Base-by-base conservation (phyloP, 2,888 invertebrate genomes). In the Calameuta filiformis region DNA sequence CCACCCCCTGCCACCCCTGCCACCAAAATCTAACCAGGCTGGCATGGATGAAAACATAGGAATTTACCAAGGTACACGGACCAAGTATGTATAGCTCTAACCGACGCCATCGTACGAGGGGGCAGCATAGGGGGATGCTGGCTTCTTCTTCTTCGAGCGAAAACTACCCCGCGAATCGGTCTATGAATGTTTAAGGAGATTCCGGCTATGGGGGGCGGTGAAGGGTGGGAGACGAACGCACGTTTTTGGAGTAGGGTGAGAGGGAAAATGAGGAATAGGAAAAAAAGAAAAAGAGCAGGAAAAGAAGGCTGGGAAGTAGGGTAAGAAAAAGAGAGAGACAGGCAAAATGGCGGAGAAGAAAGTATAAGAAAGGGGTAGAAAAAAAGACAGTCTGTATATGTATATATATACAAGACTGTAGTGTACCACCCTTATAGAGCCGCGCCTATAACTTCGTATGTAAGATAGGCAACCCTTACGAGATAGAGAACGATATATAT, bases 111-210 rank as follows among this genome's bases (percentile, higher is more conserved):
- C 56, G 23, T 15, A 56, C 23, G 23, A 56, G 23, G 23, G 56
- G 23, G 9, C 23, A 56, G 56, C 56, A 56, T 2, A 56, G 23
- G 15, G 56, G 23, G 56, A 23, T 56, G 56, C 9, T 23, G 56
- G 56, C 56, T 56, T 23, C 56, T 56, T 30, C 69, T 69, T 33
- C 74, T n/a, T 33, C 35, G 3, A 35, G 23, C 9, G 35, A n/a
- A 23, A 74, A 74, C 30, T 74, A 74, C 74, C 74, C 35, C 74
- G 37, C 74, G 74, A 35, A 23, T 74, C 23, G 37, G 35, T 74
- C 74, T 74, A 74, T 74, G 74, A 74, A 74, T 74, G 74, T 74
- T 74, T 74, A 74, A 74, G 35, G 35, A 35, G 74, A 74, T 35
- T 9, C 23, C 12, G 37, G 6, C 12, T 15, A 35, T 9, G n/a